Base-by-base conservation (phyloP, 2,888 invertebrate genomes). In the Hemaris fuciformis region DNA sequence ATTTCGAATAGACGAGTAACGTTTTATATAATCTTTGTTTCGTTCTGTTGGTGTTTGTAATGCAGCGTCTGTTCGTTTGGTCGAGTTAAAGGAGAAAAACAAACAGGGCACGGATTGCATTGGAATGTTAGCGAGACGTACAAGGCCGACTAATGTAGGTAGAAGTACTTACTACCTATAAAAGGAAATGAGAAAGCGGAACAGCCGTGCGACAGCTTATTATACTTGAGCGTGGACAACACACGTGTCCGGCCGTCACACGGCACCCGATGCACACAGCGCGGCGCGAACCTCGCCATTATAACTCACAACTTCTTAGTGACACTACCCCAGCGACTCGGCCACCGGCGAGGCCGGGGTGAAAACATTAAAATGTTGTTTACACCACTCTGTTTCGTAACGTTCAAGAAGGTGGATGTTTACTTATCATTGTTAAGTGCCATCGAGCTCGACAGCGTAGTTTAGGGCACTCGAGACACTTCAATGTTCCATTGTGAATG, bases 371-470 rank as follows among this genome's bases (percentile, higher is more conserved):
- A 74, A 73, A 71, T 67, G 64, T 73, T 79, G 76, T 81, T 81
- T 81, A 75, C 76, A 71, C 64, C 68, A 64, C 68, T 74, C 68
- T 75, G 71, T 75, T 74, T 72, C 73, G 74, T 75, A 75, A 73
- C 67, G 72, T 72, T 73, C 66, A 69, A 77, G 73, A 76, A 73
- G 67, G 66, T 77, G 75, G 75, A 72, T 79, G 77, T 82, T 81
- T 80, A 82, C 84, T 84, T 84, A 84, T 83, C 81, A 81, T 78
- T 77, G 75, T 74, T 69, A 75, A 85, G 85, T 72, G 76, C 78
- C 75, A 81, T 87, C 76, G 77, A 83, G 77, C 73, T 81, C 78
- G 75, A 84, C 79, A 76, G 70, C 76, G 79, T 74, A 78, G 81
- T 83, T 85, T 80, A 82, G 79, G 77, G 75, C 79, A 69, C 84